Evolutionary conservation across 2,888 invertebrate species (phyloP).

Genomic region (Drosophila dives): DNA sequence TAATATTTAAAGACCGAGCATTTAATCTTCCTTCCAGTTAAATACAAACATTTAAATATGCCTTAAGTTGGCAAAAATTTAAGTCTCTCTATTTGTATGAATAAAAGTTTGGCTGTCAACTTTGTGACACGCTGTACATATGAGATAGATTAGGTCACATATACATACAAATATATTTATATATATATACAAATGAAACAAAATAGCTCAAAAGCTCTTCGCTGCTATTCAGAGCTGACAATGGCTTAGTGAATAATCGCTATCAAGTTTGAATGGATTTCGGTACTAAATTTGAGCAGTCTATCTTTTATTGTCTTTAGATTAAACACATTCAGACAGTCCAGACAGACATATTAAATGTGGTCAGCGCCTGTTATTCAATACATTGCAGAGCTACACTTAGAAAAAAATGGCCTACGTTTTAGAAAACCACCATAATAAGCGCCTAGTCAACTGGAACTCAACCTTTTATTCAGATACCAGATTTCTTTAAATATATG

Average conservation of each 20-base stretch:
- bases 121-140: not conserved
- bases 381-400: not conserved
- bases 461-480: not conserved
- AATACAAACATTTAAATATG: too few species aligned
- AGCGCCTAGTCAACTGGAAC: not conserved
- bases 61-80: not conserved
- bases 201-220: not conserved
- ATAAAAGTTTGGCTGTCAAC: not conserved
- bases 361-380: not conserved
- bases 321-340: not conserved
- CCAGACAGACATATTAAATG: not conserved
- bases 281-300: not conserved
- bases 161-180: not conserved
- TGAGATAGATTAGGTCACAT: not conserved
- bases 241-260: not conserved
- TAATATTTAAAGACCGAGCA: too few species aligned
- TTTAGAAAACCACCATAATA: not conserved
- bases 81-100: not conserved
- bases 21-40: not conserved
- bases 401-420: not conserved
- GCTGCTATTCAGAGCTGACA: not conserved
- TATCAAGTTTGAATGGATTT: not conserved
- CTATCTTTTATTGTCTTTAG: not conserved
- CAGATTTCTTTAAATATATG: not conserved
- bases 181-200: not conserved